A percentile compares a stretch with the other conserved stretches of the same genome.
phyloP scores from a whole-genome alignment of 1,140 invertebrate species.

The Campodea augens region DNA sequence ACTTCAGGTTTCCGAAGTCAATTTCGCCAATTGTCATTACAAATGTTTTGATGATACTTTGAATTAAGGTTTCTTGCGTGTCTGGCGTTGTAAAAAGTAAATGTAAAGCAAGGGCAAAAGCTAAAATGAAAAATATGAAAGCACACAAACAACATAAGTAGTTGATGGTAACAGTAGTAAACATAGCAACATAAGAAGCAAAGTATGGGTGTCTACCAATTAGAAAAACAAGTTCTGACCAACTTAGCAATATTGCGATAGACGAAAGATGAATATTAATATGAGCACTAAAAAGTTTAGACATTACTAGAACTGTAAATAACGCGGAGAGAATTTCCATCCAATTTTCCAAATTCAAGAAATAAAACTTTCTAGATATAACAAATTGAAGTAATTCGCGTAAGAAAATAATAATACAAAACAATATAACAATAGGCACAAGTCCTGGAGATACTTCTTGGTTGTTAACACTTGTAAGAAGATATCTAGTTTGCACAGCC shows the following conservation, averaged over 20 bases:
- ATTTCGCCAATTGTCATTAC: slow-evolving; percentile 18
- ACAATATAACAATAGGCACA: neutral
- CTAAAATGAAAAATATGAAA: slow-evolving; percentile 15
- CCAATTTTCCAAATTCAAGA: neutral
- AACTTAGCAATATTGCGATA: neutral
- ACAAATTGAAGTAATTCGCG: neutral
- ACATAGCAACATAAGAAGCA: slow-evolving; percentile 16
- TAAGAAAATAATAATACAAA: neutral
- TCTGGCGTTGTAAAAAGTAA: slow-evolving; percentile 14
- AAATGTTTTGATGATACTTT: slow-evolving; percentile 15
- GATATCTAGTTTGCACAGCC: neutral
- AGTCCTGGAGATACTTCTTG: neutral
- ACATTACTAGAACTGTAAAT: neutral
- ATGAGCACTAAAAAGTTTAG: neutral
- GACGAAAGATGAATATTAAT: neutral
- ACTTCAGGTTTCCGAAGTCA: slow-evolving; percentile 15
- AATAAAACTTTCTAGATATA: neutral
- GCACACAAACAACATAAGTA: slow-evolving; percentile 17
- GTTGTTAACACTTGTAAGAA: neutral
- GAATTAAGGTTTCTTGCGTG: neutral
- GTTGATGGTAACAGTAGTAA: slow-evolving; percentile 16
- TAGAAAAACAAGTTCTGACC: slow-evolving; percentile 2
- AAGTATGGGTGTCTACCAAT: neutral
- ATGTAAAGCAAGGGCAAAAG: slow-evolving; percentile 19
- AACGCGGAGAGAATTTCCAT: neutral